phyloP scores from a whole-genome alignment of 2,113 vertebrate species.

The Arothron firmamentum region DNA sequence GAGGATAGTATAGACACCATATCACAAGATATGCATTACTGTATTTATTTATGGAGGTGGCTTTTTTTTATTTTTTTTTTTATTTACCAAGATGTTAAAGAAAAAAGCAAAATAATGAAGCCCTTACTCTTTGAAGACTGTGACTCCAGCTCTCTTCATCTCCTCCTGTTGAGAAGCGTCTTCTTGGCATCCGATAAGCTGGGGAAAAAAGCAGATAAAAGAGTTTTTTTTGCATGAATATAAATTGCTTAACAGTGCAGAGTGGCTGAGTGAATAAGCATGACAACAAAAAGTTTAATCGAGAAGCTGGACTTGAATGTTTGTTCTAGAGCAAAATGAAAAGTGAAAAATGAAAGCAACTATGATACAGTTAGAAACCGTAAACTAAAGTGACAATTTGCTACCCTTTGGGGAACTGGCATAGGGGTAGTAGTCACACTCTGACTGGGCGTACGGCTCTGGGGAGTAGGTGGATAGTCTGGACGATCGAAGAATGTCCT shows the following conservation, averaged over 20 bases:
- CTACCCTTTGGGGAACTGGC: slow-evolving; percentile 89
- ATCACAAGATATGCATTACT: slow-evolving; percentile 22
- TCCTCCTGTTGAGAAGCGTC: slow-evolving; percentile 71
- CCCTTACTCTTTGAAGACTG: slow-evolving; percentile 73
- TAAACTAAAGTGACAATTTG: neutral
- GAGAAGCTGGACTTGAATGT: slow-evolving; percentile 3
- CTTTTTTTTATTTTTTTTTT: slow-evolving; percentile 13
- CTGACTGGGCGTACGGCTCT: slow-evolving; percentile 85
- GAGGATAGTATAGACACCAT: neutral
- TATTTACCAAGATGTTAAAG: slow-evolving; percentile 23
- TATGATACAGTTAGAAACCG: neutral
- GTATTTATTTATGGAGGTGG: slow-evolving; percentile 32
- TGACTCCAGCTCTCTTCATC: slow-evolving; percentile 73
- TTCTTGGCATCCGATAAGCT: slow-evolving; percentile 64
- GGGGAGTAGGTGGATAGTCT: slow-evolving; percentile 89
- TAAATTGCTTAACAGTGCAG: neutral
- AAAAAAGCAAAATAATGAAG: slow-evolving; percentile 51
- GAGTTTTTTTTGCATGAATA: slow-evolving; percentile 17
- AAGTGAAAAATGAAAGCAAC: neutral
- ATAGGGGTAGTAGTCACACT: slow-evolving; percentile 88
- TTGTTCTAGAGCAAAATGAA: neutral
- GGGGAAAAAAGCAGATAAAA: slow-evolving; percentile 38
- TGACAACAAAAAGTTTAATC: slow-evolving; percentile 29
- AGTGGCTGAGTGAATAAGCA: slow-evolving; percentile 24
- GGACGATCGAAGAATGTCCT: slow-evolving; percentile 90